Evolutionary conservation across 2,113 vertebrate genomes (phyloP).

Genomic region (Bettongia penicillata): DNA sequence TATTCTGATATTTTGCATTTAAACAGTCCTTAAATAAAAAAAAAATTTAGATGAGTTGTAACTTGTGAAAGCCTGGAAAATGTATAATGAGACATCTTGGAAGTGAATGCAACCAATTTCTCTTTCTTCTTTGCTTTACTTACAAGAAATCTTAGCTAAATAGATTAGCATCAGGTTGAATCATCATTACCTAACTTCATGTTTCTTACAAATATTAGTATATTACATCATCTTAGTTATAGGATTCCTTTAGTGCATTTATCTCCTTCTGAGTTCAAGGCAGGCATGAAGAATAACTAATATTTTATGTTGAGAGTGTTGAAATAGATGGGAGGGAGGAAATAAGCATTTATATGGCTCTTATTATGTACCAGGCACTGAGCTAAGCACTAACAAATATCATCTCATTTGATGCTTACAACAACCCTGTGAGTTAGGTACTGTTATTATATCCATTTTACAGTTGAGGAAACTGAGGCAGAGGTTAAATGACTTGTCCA

Average conservation of each 20-base stretch:
- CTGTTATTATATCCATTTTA: neutral
- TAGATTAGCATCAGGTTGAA: slow-evolving; percentile 49
- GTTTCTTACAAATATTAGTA: neutral
- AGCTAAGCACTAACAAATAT: neutral
- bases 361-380: neutral
- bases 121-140: slow-evolving; percentile 45
- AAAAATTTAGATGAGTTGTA: slow-evolving; percentile 53
- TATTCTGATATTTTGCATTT: neutral
- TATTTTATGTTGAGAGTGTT: neutral
- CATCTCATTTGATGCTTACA: neutral
- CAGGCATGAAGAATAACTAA: neutral
- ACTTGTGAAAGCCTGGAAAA: slow-evolving; percentile 67
- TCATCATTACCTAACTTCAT: slow-evolving; percentile 26
- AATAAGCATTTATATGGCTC: neutral
- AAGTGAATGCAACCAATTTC: slow-evolving; percentile 50
- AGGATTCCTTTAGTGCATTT: neutral
- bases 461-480: neutral
- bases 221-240: neutral
- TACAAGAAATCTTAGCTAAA: slow-evolving; percentile 47
- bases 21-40: neutral
- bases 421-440: neutral
- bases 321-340: neutral
- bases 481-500: neutral
- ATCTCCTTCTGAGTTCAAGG: neutral
- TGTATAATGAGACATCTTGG: slow-evolving; percentile 57